phyloP scores from a whole-genome alignment of 2,888 invertebrate species.

The Ophioninae sp. region DNA sequence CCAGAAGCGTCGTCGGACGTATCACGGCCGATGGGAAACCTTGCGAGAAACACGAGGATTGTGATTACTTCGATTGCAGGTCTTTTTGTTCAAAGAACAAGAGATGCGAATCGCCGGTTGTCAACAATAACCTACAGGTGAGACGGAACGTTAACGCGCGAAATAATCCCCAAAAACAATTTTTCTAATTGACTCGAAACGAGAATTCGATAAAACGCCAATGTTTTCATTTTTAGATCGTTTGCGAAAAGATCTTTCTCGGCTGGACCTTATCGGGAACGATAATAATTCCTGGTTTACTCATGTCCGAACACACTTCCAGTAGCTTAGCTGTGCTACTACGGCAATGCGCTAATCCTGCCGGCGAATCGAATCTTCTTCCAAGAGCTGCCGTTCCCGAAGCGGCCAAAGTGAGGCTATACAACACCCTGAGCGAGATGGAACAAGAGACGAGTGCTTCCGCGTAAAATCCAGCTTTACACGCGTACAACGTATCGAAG shows the following conservation, averaged over 20 bases:
- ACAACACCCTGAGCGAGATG: constrained; percentile 82
- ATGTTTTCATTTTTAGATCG: constrained; percentile 81
- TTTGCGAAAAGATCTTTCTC: constrained; percentile 86
- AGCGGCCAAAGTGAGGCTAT: constrained; percentile 82
- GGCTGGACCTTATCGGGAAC: constrained; percentile 85
- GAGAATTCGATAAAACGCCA: not conserved
- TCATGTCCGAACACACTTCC: constrained; percentile 84
- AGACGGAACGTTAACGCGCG: not conserved
- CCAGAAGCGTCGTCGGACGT: constrained; percentile 82
- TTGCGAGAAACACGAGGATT: constrained; percentile 85
- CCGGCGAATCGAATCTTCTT: constrained; percentile 79
- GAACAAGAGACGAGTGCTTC: constrained; percentile 73
- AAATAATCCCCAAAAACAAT: no score
- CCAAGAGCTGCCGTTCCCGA: constrained; percentile 82
- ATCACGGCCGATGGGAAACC: constrained; percentile 81
- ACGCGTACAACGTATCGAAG: not conserved
- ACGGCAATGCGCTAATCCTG: constrained; percentile 84
- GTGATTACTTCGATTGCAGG: constrained; percentile 86
- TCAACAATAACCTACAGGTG: constrained; percentile 85
- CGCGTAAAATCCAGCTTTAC: constrained; percentile 32
- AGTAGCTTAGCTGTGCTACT: constrained; percentile 83
- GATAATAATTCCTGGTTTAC: constrained; percentile 84
- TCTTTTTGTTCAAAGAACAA: constrained; percentile 83
- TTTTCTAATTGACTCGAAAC: not conserved
- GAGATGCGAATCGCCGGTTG: constrained; percentile 83